Evolutionary conservation across 2,888 invertebrate species (phyloP), one percentile per base, ranked within the genome.

Genomic region (Melanotus villosus): DNA sequence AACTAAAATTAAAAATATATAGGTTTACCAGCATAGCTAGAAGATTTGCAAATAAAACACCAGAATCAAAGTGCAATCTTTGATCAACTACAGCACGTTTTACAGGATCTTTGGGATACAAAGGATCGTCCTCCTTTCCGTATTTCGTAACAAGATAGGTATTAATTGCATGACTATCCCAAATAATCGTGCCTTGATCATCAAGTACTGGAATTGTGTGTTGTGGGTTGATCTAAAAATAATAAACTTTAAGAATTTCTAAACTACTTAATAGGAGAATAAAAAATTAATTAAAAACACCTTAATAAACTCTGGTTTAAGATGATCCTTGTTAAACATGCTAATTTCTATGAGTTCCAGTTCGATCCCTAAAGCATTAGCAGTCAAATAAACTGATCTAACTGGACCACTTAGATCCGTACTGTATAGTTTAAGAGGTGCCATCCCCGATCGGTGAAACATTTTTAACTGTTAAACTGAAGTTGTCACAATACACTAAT

Each of bases 131-230:
- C n/a, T n/a, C n/a, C 6, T 84, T 82, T 9, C 83, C 86, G 72
- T 89, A 90, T 77, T 88, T 88, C 45, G 84, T 85, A 47, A 89
- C 88, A 54, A 92, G 81, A 77, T 91, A 91, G 0, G 87, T 79
- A 52, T 81, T 86, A 73, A 91, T 91, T 0, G 90, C 90, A 75
- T 91, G 90, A 66, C 91, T 91, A 77, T 92, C 92, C 83, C 84
- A 84, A 4, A 89, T 80, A 30, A 86, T 85, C 3, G 85, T 83
- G 14, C 86, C 84, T 67, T 87, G 85, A 52, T 88, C 87, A 43
- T 87, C 82, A 70, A 92, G 77, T 1, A 88, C 88, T 21, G 92
- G 92, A 16, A 92, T 87, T 75, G 90, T 87, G 72, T 88, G 88
- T 26, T 90, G 85, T 1, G 89, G 89, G 78, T 91, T 91, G 76